phyloP scores from a whole-genome alignment of 2,797 vertebrate species.

The Mastacembelus armatus region DNA sequence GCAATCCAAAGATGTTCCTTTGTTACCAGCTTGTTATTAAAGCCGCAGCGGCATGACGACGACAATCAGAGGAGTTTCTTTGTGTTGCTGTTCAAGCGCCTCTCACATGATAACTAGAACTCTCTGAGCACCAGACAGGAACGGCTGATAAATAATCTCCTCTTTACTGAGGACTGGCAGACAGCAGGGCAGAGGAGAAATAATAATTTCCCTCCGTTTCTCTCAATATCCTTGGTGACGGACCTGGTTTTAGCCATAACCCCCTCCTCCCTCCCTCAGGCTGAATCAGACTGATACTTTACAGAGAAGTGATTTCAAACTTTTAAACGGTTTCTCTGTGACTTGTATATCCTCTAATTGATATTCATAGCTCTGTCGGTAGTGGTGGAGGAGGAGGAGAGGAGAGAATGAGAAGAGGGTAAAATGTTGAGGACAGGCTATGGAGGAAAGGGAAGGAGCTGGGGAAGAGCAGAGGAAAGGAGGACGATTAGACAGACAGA shows the following conservation, averaged over 20 bases:
- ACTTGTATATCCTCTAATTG: conserved; percentile 82
- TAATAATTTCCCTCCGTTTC: conserved; percentile 51
- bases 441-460: conserved; percentile 29
- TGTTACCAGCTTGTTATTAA: conserved; percentile 68
- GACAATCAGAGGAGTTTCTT: conserved; percentile 61
- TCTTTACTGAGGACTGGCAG: conserved; percentile 56
- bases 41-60: conserved; percentile 60
- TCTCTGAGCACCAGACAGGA: conserved; percentile 67
- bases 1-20: conserved; percentile 47
- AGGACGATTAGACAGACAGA: conserved; percentile 35
- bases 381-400: conserved; percentile 50
- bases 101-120: conserved; percentile 62
- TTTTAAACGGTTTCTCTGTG: conserved; percentile 79
- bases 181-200: conserved; percentile 48
- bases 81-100: conserved; percentile 54
- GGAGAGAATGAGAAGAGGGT: conserved; percentile 40
- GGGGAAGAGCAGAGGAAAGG: conserved; percentile 19
- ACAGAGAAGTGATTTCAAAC: conserved; percentile 76
- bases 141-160: conserved; percentile 74
- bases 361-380: conserved; percentile 80
- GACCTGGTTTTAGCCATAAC: conserved; percentile 47
- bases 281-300: conserved; percentile 67
- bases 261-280: conserved; percentile 29
- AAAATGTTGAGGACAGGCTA: conserved; percentile 32
- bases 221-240: conserved; percentile 41